phyloP scores from a whole-genome alignment of 1,140 invertebrate genomes.

The Drosophila novamexicana region DNA sequence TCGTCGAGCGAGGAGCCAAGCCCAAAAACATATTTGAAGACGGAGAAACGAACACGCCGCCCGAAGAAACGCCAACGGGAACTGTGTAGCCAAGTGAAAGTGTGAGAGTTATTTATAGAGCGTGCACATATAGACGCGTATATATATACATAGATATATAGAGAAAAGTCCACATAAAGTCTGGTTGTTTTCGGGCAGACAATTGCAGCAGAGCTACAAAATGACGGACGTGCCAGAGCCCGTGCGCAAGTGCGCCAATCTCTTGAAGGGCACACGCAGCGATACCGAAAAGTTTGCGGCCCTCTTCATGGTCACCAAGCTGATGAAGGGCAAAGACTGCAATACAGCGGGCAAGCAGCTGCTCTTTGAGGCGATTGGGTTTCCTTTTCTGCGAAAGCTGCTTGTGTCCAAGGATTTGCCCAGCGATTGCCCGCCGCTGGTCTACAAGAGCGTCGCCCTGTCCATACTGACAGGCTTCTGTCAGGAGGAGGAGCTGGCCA shows the following conservation, averaged over 20 bases:
- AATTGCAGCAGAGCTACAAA: slow-evolving; percentile 32
- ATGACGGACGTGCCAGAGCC: slow-evolving; percentile 88
- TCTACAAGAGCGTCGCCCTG: slow-evolving; percentile 95
- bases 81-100: slow-evolving; percentile 76
- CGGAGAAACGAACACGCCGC: slow-evolving; percentile 20
- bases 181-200: slow-evolving; percentile 25
- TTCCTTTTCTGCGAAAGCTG: slow-evolving; percentile 92
- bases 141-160: slow-evolving; percentile 29
- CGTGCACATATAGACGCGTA: slow-evolving; percentile 29
- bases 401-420: slow-evolving; percentile 90
- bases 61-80: slow-evolving; percentile 53
- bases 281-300: slow-evolving; percentile 97
- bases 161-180: slow-evolving; percentile 21
- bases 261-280: slow-evolving; percentile 90
- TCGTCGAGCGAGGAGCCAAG: slow-evolving; percentile 64
- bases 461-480: slow-evolving; percentile 94
- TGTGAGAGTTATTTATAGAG: slow-evolving; percentile 72
- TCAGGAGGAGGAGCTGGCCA: slow-evolving; percentile 90
- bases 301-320: slow-evolving; percentile 94
- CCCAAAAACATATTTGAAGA: slow-evolving; percentile 13
- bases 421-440: slow-evolving; percentile 92
- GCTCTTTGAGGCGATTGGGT: slow-evolving; percentile 95
- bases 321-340: slow-evolving; percentile 92
- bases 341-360: slow-evolving; percentile 89
- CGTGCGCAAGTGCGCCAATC: slow-evolving; percentile 92